phyloP scores from a whole-genome alignment of 2,888 invertebrate genomes.

The Rotaria macrura region DNA sequence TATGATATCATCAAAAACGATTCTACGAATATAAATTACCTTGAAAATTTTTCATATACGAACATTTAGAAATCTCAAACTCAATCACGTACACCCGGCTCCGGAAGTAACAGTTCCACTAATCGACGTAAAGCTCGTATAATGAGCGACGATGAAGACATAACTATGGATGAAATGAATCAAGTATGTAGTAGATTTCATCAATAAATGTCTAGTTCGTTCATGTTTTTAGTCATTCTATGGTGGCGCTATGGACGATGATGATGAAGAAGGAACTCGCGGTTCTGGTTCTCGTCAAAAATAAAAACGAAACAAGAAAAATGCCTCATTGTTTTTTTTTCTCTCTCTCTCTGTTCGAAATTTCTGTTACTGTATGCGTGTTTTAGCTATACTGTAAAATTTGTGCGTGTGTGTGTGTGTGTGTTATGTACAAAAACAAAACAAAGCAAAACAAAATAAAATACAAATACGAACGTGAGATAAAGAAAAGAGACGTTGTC shows the following conservation, averaged over 20 bases:
- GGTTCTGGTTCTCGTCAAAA: background rate
- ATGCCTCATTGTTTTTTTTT: background rate
- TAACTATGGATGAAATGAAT: background rate
- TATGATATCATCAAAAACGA: too few species aligned
- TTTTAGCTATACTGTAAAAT: constrained; percentile 7
- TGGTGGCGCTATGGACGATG: background rate
- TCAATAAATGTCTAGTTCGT: background rate
- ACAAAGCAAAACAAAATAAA: background rate
- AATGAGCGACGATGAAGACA: constrained; percentile 15
- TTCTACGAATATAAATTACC: too few species aligned
- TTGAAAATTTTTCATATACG: background rate
- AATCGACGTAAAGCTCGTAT: background rate
- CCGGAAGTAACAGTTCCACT: background rate
- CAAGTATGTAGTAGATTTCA: background rate
- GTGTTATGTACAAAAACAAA: background rate
- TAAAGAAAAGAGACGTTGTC: background rate
- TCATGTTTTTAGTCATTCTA: background rate
- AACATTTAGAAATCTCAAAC: background rate
- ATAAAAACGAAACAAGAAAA: background rate
- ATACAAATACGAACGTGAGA: background rate
- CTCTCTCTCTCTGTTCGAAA: background rate
- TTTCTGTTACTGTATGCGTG: background rate
- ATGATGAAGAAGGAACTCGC: constrained; percentile 3
- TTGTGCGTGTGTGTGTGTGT: background rate
- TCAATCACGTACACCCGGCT: background rate